Percentiles rank a stretch among this genome's conserved stretches.
These are phyloP conservation scores for Microtus montanus DNA, from an alignment of 2,113 vertebrate species.

Conservation along the genomic window DNA sequence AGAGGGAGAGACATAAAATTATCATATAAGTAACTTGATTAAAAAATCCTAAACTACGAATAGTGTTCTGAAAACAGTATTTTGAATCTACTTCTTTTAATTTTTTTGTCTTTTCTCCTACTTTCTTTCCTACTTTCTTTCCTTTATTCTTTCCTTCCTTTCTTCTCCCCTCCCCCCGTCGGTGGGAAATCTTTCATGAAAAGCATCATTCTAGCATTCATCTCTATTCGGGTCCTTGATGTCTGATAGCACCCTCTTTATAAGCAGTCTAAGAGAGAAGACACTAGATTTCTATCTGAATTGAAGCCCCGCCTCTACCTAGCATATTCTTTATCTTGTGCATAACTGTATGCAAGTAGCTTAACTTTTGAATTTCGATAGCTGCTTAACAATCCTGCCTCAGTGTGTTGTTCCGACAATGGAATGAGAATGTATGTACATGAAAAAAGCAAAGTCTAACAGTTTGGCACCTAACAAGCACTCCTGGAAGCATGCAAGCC, in stretches of 20 bases:
- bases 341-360: background rate
- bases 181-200: background rate
- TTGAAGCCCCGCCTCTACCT: background rate
- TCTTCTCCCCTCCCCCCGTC: rapidly evolving
- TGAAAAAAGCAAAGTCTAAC: slow-evolving; percentile 38
- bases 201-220: background rate
- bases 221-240: background rate
- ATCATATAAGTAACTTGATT: slow-evolving; percentile 15
- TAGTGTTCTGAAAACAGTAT: background rate
- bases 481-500: slow-evolving; percentile 28
- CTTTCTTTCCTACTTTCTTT: background rate
- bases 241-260: rapidly evolving
- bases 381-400: background rate
- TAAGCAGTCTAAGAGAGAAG: background rate
- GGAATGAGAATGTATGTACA: background rate
- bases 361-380: slow-evolving; percentile 4
- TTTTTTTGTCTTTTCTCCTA: background rate
- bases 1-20: slow-evolving; percentile 29
- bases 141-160: background rate
- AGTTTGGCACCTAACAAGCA: slow-evolving; percentile 33
- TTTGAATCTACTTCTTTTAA: background rate
- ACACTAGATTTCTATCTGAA: background rate
- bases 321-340: background rate
- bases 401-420: background rate
- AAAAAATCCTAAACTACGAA: background rate